Evolutionary conservation across 2,113 vertebrate species (phyloP), one percentile per base, ranked within the genome.

Genomic region (Drymodes brunneopygia): DNA sequence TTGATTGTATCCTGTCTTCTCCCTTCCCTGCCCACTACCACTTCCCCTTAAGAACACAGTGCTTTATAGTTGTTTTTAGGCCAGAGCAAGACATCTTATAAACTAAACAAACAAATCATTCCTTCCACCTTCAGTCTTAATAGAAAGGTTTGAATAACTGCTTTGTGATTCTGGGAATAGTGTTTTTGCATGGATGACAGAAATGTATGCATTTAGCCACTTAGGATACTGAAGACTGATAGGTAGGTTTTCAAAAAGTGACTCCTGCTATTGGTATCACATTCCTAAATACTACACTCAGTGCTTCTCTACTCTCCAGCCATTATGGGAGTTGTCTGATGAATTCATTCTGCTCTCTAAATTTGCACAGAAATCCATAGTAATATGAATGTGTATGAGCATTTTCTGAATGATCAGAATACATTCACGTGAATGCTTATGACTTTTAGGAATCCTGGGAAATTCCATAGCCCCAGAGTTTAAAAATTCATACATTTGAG

Each of bases 401-500:
- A 12, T 91, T 84, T 89, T 84, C 5, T 91, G 89, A 95, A 16
- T 33, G 9, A 11, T n/a, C 47, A 79, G 69, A 86, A 85, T 23
- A 29, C 2, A 4, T 48, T 87, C 0, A 0, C 19, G 3, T 91
- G 91, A 81, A 89, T 94, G 14, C 61, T 86, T 69, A 91, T 84
- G 19, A 10, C 51, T 84, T 81, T 72, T 61, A 75, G 73, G 73
- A 57, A 57, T 48, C 73, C 40, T 64, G 81, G 91, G 93, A 94
- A 89, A 89, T 95, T 87, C 77, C 9, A 7, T 16, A 89, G 78
- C 17, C n/a, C 5, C 1, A 2, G 81, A 61, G n/a, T 61, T 95
- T 38, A 94, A 95, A 94, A 95, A 94, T 89, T 87, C 25, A 79
- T 94, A 31, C 5, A 2, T 92, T 75, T 89, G 91, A 89, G 81